These are phyloP conservation scores for Cancer borealis DNA, from an alignment of 2,888 invertebrate species.

Conservation along the genomic window DNA sequence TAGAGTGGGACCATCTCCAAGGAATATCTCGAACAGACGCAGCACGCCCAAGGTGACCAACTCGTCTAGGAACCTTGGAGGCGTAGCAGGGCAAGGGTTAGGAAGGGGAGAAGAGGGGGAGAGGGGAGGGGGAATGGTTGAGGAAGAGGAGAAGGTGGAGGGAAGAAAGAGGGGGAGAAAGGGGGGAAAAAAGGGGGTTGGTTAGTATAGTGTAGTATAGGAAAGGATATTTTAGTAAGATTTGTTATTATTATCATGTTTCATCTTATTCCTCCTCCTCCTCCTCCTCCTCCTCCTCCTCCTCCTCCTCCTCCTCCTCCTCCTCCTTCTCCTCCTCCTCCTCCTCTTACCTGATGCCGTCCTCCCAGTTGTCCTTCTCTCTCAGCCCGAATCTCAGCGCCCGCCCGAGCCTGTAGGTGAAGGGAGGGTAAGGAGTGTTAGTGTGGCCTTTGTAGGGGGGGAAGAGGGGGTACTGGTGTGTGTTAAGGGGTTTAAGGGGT, in stretches of 20 bases:
- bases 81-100: background rate
- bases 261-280: background rate
- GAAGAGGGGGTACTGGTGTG: background rate
- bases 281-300: conserved; percentile 49
- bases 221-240: background rate
- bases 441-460: background rate
- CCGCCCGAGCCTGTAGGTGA: conserved; percentile 38
- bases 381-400: conserved; percentile 49
- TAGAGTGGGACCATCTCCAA: conserved; percentile 69
- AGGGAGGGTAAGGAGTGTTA: background rate
- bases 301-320: conserved; percentile 57
- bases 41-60: conserved; percentile 64
- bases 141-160: too few species aligned
- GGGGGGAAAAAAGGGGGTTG: background rate
- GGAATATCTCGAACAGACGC: conserved; percentile 68
- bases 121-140: too few species aligned
- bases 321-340: background rate
- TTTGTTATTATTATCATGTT: background rate
- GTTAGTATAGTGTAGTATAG: background rate
- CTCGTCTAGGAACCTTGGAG: conserved; percentile 69
- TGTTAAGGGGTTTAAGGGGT: too few species aligned
- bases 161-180: too few species aligned
- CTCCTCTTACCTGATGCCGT: conserved; percentile 53
- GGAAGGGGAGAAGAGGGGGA: background rate
- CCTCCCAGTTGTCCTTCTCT: conserved; percentile 64